Base-by-base conservation (phyloP, 2,888 invertebrate species). In the Danaus chrysippus region DNA sequence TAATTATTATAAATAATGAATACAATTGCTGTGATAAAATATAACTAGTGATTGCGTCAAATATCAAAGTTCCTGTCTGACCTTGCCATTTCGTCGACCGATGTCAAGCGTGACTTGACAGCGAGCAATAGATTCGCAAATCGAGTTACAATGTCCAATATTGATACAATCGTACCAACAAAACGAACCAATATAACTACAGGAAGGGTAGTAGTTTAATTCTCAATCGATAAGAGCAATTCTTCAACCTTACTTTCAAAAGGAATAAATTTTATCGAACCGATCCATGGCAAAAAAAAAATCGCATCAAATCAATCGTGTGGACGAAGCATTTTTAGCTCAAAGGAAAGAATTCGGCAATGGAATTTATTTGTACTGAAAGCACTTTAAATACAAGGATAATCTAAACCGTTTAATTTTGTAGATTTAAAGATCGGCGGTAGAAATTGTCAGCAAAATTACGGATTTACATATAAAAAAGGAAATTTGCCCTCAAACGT, bases 111-210 rank as follows among this genome's bases (percentile, higher is more conserved):
- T 72, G 75, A 75, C 74, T 77, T 80, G 83, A 81, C 81, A 76
- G 73, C 70, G 77, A 71, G 72, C 77, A 75, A 75, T 78, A 70
- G 73, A 75, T 77, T 73, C 76, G 74, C 75, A 84, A 86, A 85
- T 84, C 79, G 79, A 83, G 80, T 87, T 87, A 86, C 80, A 78
- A 78, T 78, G 78, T 81, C 82, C 86, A 86, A 87, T 87, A 86
- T 86, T 85, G 85, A 86, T 85, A 86, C 83, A 86, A 86, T 86
- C 83, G 82, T 83, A 78, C 80, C 78, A 84, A 84, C 83, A 82
- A 77, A 84, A 82, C 77, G 79, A 81, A 81, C 75, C 73, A 75
- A 78, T 77, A 77, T 80, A 81, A 81, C 79, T 79, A 81, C 71
- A 73, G 76, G 77, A 76, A 76, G 77, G 73, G 67, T 74, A 73